phyloP scores from a whole-genome alignment of 2,888 invertebrate species.

The Matsumyia berberina region DNA sequence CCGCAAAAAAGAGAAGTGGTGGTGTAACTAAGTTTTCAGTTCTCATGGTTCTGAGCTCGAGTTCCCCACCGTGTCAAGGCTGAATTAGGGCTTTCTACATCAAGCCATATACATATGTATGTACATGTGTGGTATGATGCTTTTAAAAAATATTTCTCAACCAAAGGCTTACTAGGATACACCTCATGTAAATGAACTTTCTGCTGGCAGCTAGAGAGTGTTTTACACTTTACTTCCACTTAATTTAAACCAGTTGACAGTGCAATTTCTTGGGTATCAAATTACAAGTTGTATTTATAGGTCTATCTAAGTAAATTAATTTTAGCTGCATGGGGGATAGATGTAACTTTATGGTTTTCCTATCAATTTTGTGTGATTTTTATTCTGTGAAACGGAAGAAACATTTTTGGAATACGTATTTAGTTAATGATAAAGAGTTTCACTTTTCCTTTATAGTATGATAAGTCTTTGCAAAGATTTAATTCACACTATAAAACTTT shows the following conservation, averaged over 20 bases:
- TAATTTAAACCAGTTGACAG: conserved; percentile 9
- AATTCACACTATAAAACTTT: background rate
- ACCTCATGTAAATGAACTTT: conserved; percentile 30
- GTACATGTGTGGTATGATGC: too few species aligned
- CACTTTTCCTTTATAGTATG: too few species aligned
- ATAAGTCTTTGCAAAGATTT: too few species aligned
- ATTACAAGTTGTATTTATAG: background rate
- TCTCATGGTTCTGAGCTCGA: conserved; percentile 14
- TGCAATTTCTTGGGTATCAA: background rate
- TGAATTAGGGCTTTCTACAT: conserved; percentile 15
- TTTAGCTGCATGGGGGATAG: too few species aligned
- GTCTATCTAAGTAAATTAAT: background rate
- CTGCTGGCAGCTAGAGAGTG: conserved; percentile 8
- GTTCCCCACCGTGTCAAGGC: conserved; percentile 23
- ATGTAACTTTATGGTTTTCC: too few species aligned
- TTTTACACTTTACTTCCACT: conserved; percentile 6
- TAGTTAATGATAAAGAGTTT: too few species aligned
- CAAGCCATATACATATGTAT: too few species aligned
- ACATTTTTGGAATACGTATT: too few species aligned
- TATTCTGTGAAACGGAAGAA: too few species aligned
- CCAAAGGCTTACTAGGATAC: too few species aligned
- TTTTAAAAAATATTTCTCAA: too few species aligned
- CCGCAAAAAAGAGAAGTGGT: conserved; percentile 23
- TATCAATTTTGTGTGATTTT: too few species aligned
- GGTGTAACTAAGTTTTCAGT: background rate